These are phyloP conservation scores for Otolemur garnettii DNA, from an alignment of 2,113 vertebrate species.

Conservation along the genomic window DNA sequence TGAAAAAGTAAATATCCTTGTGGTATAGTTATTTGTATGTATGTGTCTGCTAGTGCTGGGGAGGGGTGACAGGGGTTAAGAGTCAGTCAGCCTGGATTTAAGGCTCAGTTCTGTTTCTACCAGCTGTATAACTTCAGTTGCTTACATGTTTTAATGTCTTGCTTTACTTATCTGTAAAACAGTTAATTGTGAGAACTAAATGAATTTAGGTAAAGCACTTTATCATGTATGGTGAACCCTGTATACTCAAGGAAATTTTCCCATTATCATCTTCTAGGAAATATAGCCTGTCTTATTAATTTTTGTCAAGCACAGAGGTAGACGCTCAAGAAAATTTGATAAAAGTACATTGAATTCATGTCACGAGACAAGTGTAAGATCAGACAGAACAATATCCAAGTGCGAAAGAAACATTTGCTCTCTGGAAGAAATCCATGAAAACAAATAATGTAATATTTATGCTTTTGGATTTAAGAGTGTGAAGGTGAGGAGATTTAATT, in stretches of 20 bases:
- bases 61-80: neutral
- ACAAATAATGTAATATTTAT: neutral
- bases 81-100: neutral
- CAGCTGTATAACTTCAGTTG: neutral
- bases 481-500: neutral
- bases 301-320: neutral
- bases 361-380: neutral
- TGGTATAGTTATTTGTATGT: neutral
- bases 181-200: neutral
- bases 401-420: neutral
- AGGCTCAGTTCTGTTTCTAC: neutral
- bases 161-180: neutral
- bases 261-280: neutral
- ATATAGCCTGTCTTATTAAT: neutral
- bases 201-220: neutral
- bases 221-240: neutral
- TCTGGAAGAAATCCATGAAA: neutral
- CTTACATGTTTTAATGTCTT: neutral
- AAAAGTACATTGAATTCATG: constrained; percentile 24
- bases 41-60: neutral
- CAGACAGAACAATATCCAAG: neutral
- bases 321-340: neutral
- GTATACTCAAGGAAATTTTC: neutral
- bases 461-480: neutral
- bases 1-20: neutral